These are phyloP conservation scores for Watsonalla binaria DNA, from an alignment of 2,888 invertebrate genomes.

Conservation along the genomic window DNA sequence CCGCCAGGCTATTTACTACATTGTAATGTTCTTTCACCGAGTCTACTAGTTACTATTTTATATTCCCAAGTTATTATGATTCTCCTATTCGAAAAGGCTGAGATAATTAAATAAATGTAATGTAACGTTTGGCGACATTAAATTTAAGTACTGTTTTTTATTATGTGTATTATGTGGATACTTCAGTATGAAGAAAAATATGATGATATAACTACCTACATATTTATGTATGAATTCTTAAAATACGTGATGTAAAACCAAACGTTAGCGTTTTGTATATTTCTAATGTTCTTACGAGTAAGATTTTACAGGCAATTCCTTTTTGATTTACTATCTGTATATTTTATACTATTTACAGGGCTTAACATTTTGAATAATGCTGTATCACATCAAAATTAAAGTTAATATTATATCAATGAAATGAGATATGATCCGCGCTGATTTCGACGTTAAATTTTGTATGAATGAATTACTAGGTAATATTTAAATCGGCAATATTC, in stretches of 20 bases:
- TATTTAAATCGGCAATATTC: no score
- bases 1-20: constrained; percentile 38
- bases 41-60: constrained; percentile 72
- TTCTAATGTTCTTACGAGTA: constrained; percentile 64
- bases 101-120: constrained; percentile 65
- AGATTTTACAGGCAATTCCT: constrained; percentile 64
- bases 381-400: constrained; percentile 6
- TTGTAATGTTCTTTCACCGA: constrained; percentile 66
- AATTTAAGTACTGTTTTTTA: constrained; percentile 51
- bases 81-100: constrained; percentile 78
- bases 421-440: constrained; percentile 11
- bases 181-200: constrained; percentile 3
- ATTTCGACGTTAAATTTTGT: constrained; percentile 18
- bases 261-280: constrained; percentile 73
- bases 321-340: constrained; percentile 58
- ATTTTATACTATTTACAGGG: constrained; percentile 63
- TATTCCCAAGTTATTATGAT: constrained; percentile 70
- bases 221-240: constrained; percentile 13
- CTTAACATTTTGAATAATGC: constrained; percentile 24
- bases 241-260: constrained; percentile 55
- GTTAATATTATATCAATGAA: constrained; percentile 1
- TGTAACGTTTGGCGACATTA: constrained; percentile 65
- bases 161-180: constrained; percentile 33
- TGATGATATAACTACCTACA: constrained; percentile 2
- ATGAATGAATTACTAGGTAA: neutral